A percentile compares a stretch with the other conserved stretches of the same genome.
phyloP scores from a whole-genome alignment of 2,113 vertebrate species.

The Nothocercus nigrocapillus region DNA sequence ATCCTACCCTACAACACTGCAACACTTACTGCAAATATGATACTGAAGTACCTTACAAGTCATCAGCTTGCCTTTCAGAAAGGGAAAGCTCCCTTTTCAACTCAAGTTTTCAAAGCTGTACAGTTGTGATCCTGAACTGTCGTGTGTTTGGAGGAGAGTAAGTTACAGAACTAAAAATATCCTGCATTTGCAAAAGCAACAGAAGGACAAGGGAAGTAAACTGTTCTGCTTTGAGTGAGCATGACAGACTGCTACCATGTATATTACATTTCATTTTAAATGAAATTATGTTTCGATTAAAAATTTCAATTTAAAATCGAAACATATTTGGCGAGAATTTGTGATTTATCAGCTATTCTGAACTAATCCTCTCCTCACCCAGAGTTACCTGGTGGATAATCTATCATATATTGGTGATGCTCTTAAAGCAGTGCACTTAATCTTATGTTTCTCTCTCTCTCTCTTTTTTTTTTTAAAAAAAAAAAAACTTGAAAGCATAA shows the following conservation, averaged over 20 bases:
- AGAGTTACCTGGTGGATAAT: neutral
- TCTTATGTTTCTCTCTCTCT: neutral
- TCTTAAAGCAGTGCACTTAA: neutral
- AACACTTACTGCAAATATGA: neutral
- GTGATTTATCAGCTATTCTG: neutral
- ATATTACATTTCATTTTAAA: neutral
- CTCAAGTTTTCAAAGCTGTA: neutral
- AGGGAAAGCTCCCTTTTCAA: neutral
- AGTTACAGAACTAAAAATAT: neutral
- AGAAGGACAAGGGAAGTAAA: neutral
- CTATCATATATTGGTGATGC: neutral
- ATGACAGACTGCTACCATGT: neutral
- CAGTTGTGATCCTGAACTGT: neutral
- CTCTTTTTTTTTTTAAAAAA: neutral
- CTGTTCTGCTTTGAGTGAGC: neutral
- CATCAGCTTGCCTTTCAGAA: neutral
- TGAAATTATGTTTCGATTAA: neutral
- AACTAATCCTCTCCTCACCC: neutral
- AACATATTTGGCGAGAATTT: neutral
- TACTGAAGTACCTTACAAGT: accelerated
- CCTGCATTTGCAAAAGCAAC: neutral
- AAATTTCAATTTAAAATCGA: neutral
- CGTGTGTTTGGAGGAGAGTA: neutral
- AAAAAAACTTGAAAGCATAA: neutral
- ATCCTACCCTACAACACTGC: neutral